Percentiles rank a stretch among this genome's conserved stretches.
Conservation (phyloP, 2,113 vertebrate genomes). For the Ginglymostoma cirratum region DNA sequence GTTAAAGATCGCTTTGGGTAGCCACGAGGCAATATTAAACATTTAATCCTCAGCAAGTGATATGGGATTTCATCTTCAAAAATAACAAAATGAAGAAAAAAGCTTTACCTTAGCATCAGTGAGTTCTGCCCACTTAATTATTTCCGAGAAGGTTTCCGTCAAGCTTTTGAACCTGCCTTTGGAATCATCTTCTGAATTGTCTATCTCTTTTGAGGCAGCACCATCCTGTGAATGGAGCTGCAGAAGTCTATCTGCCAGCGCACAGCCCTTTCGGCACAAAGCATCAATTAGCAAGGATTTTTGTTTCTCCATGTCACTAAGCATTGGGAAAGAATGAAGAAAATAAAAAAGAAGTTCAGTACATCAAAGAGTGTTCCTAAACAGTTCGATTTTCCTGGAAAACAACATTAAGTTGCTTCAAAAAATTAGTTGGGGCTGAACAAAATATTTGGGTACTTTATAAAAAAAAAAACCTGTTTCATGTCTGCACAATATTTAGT, state of each 20-base stretch:
- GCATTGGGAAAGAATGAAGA: neutral
- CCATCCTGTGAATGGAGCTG: conserved; percentile 67
- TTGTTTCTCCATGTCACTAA: conserved; percentile 97
- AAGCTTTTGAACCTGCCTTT: conserved; percentile 62
- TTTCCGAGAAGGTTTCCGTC: conserved; percentile 83
- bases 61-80: neutral
- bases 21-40: neutral
- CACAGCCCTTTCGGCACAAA: conserved; percentile 84
- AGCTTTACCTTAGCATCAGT: conserved; percentile 80
- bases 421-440: neutral
- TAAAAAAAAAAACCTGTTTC: neutral
- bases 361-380: neutral
- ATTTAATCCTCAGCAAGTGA: neutral
- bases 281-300: conserved; percentile 85
- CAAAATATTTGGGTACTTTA: neutral
- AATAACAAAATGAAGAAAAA: neutral
- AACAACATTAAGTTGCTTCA: neutral
- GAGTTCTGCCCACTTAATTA: conserved; percentile 91
- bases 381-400: neutral
- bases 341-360: neutral
- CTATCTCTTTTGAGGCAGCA: conserved; percentile 58
- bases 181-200: conserved; percentile 69
- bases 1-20: neutral
- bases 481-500: neutral
- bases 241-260: conserved; percentile 79